Percentiles rank a stretch among this genome's conserved stretches.
phyloP scores from a whole-genome alignment of 2,888 invertebrate species.

The Chironomus tentans region DNA sequence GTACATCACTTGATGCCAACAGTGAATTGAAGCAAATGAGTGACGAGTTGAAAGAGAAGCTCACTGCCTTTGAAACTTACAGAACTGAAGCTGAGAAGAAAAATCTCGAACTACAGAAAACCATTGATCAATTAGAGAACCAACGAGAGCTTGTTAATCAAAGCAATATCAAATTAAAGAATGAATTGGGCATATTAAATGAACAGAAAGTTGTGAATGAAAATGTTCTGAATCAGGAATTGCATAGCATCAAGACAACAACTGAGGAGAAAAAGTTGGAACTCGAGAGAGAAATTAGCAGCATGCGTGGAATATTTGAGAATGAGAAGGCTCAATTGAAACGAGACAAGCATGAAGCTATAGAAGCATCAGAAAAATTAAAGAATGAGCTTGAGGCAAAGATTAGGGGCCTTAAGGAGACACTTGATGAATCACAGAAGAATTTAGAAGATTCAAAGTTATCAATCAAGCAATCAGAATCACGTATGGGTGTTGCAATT shows the following conservation, averaged over 20 bases:
- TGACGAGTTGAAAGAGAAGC: slow-evolving; percentile 49
- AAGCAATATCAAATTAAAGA: slow-evolving; percentile 45
- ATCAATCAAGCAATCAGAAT: not conserved
- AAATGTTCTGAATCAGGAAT: slow-evolving; percentile 29
- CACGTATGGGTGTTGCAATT: not conserved
- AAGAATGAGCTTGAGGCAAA: slow-evolving; percentile 20
- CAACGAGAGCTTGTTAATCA: slow-evolving; percentile 44
- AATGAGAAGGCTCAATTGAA: slow-evolving; percentile 11
- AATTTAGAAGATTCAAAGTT: not conserved
- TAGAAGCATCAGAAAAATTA: slow-evolving; percentile 7
- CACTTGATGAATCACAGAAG: not conserved
- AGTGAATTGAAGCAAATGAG: slow-evolving; percentile 49
- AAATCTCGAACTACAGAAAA: slow-evolving; percentile 35
- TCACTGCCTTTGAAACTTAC: slow-evolving; percentile 48
- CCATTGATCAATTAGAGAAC: slow-evolving; percentile 44
- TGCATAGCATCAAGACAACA: slow-evolving; percentile 27
- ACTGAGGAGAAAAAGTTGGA: slow-evolving; percentile 2
- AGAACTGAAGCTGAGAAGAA: slow-evolving; percentile 41
- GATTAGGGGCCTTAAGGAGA: not conserved
- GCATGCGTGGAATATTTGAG: slow-evolving; percentile 12
- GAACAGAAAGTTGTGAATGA: slow-evolving; percentile 36
- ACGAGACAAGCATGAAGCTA: not conserved
- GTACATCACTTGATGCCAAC: slow-evolving; percentile 51
- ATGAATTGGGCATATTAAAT: slow-evolving; percentile 45
- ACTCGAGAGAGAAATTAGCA: not conserved